Base-by-base conservation (phyloP, 1,140 invertebrate species). In the Philotrypesis tridentata region DNA sequence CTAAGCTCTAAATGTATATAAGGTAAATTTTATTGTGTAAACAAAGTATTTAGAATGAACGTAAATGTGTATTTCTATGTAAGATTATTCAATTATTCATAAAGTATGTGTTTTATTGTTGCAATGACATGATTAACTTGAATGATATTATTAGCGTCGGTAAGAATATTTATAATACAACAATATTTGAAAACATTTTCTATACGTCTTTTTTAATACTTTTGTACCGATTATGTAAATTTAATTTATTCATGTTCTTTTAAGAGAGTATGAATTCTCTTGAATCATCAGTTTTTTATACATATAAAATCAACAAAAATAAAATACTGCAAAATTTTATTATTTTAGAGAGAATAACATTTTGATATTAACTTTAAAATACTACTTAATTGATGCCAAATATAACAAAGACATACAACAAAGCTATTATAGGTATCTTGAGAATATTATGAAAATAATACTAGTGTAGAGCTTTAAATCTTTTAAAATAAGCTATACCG, bases 331-430 rank as follows among this genome's bases (percentile, higher is more conserved):
- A 12, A 6, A 33, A 21, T 17, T 33, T 29, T 33, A 61, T n/a
- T 14, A 61, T n/a, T 61, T 75, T 60, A 12, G 6, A 33, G 21
- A 75, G 29, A 37, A 72, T 75, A 12, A 60, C 63, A 21, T 29
- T 61, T n/a, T 74, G 2, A 21, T 27, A 55, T 74, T 21, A 21
- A 55, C 21, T 0, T 33, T 12, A 77, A 17, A 17, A 11, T 29
- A 71, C 21, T 7, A 17, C 11, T 33, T 29, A 61, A 61, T 55
- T 8, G 67, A 77, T 82, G 74, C 80, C 80, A 77, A 82, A 68
- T 60, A 17, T 75, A 33, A 9, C 1, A 27, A 48, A 27, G 61
- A 33, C 23, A 74, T 67, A n/a, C 48, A 55, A 55, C 21, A 73
- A 65, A 65, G 33, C 11, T 25, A 65, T 25, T 60, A 1, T 37